Evolutionary conservation across 23 tunicate species (phyloP).

Genomic region (Diplosoma virens): DNA sequence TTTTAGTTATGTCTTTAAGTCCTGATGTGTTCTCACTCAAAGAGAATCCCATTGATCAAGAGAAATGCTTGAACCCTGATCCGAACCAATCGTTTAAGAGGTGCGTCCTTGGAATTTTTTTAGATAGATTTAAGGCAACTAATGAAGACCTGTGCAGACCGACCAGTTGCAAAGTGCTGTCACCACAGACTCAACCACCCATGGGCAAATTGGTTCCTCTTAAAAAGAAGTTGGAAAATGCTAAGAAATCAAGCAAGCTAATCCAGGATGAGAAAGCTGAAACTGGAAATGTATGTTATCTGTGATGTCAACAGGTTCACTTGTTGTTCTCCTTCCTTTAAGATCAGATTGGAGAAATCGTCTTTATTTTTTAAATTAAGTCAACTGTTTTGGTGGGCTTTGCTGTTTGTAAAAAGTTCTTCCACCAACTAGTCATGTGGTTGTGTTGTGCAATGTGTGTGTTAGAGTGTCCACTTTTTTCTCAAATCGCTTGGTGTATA

Average conservation of each 20-base stretch:
- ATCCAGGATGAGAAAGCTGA: constrained; percentile 58
- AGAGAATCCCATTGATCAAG: constrained; percentile 18
- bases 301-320: neutral
- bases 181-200: too few species aligned
- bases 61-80: neutral
- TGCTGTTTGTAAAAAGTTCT: too few species aligned
- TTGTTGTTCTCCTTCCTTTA: neutral
- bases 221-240: constrained; percentile 30
- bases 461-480: too few species aligned
- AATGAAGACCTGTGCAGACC: neutral
- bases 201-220: too few species aligned
- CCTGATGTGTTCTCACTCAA: constrained; percentile 11
- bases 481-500: too few species aligned
- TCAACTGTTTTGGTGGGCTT: too few species aligned
- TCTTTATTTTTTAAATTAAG: too few species aligned
- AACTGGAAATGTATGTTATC: constrained; percentile 53
- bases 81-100: neutral
- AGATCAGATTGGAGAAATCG: too few species aligned
- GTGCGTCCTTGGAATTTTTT: neutral
- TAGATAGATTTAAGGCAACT: neutral
- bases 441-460: too few species aligned
- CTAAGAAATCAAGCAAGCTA: constrained; percentile 36
- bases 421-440: too few species aligned
- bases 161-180: constrained; percentile 3
- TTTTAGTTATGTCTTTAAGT: neutral